A percentile compares a stretch with the other conserved stretches of the same genome.
Evolutionary conservation across 2,888 invertebrate genomes (phyloP).

Genomic region (Eilema caniola): DNA sequence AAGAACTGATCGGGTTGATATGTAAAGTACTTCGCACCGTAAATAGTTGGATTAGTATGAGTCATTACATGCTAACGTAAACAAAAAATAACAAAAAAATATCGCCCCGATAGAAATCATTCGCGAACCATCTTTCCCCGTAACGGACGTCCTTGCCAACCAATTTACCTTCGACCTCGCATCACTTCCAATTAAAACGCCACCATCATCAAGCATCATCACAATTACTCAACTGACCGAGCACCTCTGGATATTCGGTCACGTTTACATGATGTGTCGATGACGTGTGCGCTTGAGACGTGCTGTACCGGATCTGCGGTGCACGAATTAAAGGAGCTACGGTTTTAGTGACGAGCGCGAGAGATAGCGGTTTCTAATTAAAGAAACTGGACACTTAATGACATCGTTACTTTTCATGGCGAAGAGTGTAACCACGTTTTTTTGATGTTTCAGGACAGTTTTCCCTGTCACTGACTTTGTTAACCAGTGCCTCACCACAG

Average conservation of each 20-base stretch:
- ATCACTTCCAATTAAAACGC: slow-evolving; percentile 28
- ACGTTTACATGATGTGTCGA: slow-evolving; percentile 19
- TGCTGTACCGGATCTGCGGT: slow-evolving; percentile 37
- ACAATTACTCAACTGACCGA: slow-evolving; percentile 18
- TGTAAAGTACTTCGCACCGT: not conserved
- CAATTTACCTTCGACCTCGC: slow-evolving; percentile 20
- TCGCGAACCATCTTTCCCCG: not conserved
- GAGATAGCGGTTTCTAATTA: slow-evolving; percentile 4
- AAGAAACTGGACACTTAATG: not conserved
- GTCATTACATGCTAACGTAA: not conserved
- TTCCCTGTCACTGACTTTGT: no score
- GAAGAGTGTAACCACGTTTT: no score
- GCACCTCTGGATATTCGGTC: slow-evolving; percentile 19
- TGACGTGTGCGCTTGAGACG: slow-evolving; percentile 28
- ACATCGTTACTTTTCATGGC: no score
- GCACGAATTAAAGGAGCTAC: slow-evolving; percentile 32
- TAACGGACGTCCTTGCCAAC: slow-evolving; percentile 16
- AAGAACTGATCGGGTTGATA: not conserved
- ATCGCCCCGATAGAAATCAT: not conserved
- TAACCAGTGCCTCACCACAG: not conserved
- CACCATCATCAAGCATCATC: slow-evolving; percentile 18
- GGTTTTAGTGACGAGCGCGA: slow-evolving; percentile 11
- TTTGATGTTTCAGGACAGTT: no score
- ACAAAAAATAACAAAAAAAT: not conserved
- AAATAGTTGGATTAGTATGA: not conserved